phyloP scores from a whole-genome alignment of 2,113 vertebrate species.

The Chloroceryle aenea region DNA sequence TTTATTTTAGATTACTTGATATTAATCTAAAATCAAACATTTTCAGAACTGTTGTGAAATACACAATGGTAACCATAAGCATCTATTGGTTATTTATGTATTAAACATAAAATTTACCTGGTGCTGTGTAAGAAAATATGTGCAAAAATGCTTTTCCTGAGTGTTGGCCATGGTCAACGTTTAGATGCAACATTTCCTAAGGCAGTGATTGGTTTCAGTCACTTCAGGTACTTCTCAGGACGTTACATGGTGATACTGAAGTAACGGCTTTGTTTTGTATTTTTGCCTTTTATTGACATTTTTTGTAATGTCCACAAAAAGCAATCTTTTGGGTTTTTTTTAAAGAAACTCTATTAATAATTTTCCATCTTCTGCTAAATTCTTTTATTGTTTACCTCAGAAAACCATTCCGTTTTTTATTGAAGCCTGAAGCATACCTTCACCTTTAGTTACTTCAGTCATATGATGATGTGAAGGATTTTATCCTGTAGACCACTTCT shows the following conservation, averaged over 20 bases:
- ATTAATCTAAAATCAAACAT: not conserved
- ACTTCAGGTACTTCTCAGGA: not conserved
- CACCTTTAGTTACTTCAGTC: not conserved
- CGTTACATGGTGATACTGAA: not conserved
- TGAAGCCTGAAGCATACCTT: not conserved
- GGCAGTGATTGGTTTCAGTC: constrained; percentile 20
- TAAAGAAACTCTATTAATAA: not conserved
- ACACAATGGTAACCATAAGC: not conserved
- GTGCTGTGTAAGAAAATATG: not conserved
- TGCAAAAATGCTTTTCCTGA: not conserved
- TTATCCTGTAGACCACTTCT: not conserved
- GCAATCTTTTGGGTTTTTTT: not conserved
- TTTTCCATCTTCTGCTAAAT: not conserved
- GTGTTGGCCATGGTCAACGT: not conserved
- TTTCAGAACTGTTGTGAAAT: not conserved
- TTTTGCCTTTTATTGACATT: not conserved
- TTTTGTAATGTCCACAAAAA: not conserved
- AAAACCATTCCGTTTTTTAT: not conserved
- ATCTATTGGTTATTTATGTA: not conserved
- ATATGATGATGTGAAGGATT: not conserved
- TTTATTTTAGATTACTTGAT: not conserved
- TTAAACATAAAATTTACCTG: not conserved
- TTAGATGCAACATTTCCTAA: constrained; percentile 3
- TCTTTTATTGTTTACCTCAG: not conserved
- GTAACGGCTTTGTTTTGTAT: constrained; percentile 26